Evolutionary conservation across 1,140 invertebrate genomes (phyloP), one percentile per base, ranked within the genome.

Genomic region (Heliconius hermathena): DNA sequence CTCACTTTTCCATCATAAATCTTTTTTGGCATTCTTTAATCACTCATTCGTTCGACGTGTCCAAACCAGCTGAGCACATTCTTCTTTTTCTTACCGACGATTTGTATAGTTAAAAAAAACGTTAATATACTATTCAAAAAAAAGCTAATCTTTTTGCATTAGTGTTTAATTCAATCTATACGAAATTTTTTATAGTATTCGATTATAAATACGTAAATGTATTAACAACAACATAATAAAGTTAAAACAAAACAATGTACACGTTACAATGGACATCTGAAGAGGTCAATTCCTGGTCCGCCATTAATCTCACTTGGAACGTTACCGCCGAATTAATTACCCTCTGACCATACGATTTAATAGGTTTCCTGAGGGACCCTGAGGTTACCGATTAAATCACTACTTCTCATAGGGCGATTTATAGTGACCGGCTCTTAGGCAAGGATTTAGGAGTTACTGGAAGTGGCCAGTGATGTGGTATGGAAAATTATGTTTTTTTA

Each of bases 341-440:
- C 91, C 91, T 82, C 88, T 94, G 93, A 94, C 93, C 93, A 94
- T 94, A 94, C 93, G 93, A 91, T 93, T 93, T 94, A 94, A 94
- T 94, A 91, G 91, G 91, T 90, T 91, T 93, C 93, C 91, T 91
- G 82, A 88, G 90, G 90, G 91, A 92, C 90, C 82, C 88, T 90
- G 91, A 91, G 92, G 91, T 91, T 92, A 87, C 91, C 93, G 91
- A 94, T 94, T 94, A 93, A 94, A 94, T 94, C 93, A 94, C 93
- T 92, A 92, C 90, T 91, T 90, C 92, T 93, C 91, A 91, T 93
- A 93, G 90, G 91, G 89, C 91, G 89, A 94, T 93, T 94, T 94
- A 94, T 94, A 91, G 88, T 91, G 89, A 88, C 87, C 89, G 84
- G 80, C 81, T 77, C 79, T 83, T 77, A 76, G 81, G 66, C 77